phyloP scores from a whole-genome alignment of 2,888 invertebrate species.

The Mythimna impura region DNA sequence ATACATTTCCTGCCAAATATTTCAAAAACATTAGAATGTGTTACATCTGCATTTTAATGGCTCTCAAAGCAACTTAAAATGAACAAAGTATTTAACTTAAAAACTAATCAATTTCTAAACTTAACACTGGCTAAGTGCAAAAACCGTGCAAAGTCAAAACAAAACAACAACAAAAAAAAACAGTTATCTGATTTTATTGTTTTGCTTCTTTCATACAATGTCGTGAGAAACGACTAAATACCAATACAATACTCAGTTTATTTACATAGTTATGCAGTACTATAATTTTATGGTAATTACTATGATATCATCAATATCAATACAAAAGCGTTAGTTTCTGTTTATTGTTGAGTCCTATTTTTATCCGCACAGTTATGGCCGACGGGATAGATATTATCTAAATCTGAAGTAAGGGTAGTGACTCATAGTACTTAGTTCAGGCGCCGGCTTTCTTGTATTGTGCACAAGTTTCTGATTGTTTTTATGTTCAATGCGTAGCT shows the following conservation, averaged over 20 bases:
- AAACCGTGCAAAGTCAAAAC: too few species aligned
- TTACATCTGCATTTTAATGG: too few species aligned
- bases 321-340: slow-evolving; percentile 44
- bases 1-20: too few species aligned
- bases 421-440: slow-evolving; percentile 45
- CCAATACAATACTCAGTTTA: slow-evolving; percentile 7
- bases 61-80: too few species aligned
- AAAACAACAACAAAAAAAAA: too few species aligned
- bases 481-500: slow-evolving; percentile 1
- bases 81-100: too few species aligned
- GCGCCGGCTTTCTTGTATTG: slow-evolving; percentile 44
- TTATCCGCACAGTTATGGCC: slow-evolving; percentile 29
- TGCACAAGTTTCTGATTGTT: slow-evolving; percentile 40
- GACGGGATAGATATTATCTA: slow-evolving; percentile 25
- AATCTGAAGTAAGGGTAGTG: slow-evolving; percentile 37
- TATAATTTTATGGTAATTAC: slow-evolving; percentile 43
- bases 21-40: too few species aligned
- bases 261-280: slow-evolving; percentile 13
- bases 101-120: too few species aligned
- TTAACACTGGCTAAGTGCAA: too few species aligned
- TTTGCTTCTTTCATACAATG: not conserved
- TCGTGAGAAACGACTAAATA: slow-evolving; percentile 2
- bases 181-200: too few species aligned
- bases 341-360: slow-evolving; percentile 55
- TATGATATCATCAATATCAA: slow-evolving; percentile 39